These are phyloP conservation scores for Huso huso DNA, from an alignment of 2,797 vertebrate genomes.

Conservation along the genomic window DNA sequence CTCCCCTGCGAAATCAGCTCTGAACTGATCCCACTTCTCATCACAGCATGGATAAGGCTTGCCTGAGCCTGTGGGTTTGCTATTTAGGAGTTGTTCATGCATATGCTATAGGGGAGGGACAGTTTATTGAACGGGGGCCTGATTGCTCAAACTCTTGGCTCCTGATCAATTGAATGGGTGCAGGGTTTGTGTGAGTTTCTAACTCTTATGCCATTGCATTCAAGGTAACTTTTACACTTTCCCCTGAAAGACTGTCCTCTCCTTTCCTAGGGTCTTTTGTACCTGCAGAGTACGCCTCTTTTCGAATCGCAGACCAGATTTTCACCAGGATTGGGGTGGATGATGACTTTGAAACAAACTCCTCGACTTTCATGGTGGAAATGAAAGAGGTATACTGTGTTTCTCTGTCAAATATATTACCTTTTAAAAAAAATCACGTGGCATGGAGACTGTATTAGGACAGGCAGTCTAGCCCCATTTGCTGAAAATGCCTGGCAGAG, in stretches of 20 bases:
- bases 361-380: slow-evolving; percentile 95
- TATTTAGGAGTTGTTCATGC: too few species aligned
- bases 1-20: neutral
- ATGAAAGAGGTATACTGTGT: slow-evolving; percentile 83
- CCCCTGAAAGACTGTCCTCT: slow-evolving; percentile 1
- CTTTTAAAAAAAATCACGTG: neutral
- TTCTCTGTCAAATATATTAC: slow-evolving; percentile 8
- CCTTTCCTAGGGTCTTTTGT: slow-evolving; percentile 79
- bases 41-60: too few species aligned
- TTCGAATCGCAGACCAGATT: slow-evolving; percentile 87
- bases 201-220: neutral
- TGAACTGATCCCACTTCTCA: too few species aligned
- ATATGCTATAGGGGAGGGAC: too few species aligned
- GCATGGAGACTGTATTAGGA: too few species aligned
- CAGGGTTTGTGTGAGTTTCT: neutral
- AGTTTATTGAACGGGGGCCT: too few species aligned
- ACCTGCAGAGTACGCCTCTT: slow-evolving; percentile 86
- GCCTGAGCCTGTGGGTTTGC: too few species aligned
- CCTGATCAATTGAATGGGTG: neutral
- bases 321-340: slow-evolving; percentile 94
- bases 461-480: too few species aligned
- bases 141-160: too few species aligned
- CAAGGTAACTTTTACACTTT: neutral
- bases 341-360: slow-evolving; percentile 95
- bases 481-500: too few species aligned